Percentiles rank a stretch among this genome's conserved stretches.
Evolutionary conservation across 2,888 invertebrate species (phyloP).

Genomic region (Caenorhabditis afra): DNA sequence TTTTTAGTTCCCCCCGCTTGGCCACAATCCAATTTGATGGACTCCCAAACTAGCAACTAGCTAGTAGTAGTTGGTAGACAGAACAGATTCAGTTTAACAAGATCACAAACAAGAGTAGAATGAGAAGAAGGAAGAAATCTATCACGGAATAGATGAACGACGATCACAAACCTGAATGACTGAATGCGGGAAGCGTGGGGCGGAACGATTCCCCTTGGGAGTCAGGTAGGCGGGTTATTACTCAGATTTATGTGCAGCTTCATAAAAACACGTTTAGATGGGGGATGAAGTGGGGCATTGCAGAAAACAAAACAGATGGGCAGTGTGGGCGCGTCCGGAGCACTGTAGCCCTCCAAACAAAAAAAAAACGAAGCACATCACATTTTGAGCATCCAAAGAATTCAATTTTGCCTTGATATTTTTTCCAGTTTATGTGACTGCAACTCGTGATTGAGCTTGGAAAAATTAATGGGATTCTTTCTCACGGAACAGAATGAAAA

Average conservation of each 20-base stretch:
- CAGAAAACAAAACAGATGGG: neutral
- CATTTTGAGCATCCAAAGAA: neutral
- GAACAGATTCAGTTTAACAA: conserved; percentile 2
- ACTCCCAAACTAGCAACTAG: conserved; percentile 21
- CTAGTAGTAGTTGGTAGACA: too few species aligned
- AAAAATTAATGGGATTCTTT: neutral
- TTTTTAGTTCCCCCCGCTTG: conserved; percentile 12
- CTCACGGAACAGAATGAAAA: neutral
- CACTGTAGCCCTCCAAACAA: conserved; percentile 3
- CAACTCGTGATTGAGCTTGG: neutral
- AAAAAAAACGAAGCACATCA: neutral
- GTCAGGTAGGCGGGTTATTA: conserved; percentile 7
- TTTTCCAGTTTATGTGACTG: conserved; percentile 3
- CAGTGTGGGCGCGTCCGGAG: neutral
- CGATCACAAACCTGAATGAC: conserved; percentile 8
- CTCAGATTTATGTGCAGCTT: conserved; percentile 5
- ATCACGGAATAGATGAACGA: neutral
- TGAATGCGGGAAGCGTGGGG: neutral
- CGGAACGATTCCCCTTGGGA: conserved; percentile 6
- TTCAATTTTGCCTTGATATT: neutral
- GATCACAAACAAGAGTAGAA: too few species aligned
- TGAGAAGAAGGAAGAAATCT: neutral
- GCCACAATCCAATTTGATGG: conserved; percentile 9
- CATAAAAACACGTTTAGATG: conserved; percentile 2
- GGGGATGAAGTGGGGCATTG: neutral